Evolutionary conservation across 2,797 vertebrate genomes (phyloP).

Genomic region (Sebastes umbrosus): DNA sequence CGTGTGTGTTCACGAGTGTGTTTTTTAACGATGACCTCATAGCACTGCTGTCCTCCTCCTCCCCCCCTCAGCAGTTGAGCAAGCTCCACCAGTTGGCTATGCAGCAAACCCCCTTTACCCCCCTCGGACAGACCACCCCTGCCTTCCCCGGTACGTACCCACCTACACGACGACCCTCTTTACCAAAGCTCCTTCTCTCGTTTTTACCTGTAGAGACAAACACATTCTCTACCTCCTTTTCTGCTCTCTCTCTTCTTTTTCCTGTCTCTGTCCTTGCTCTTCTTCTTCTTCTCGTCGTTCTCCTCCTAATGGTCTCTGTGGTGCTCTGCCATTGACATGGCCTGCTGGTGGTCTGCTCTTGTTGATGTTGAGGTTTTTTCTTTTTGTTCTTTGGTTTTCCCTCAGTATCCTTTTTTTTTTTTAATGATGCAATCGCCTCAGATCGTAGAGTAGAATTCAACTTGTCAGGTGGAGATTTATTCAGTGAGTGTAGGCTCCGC

Average conservation of each 20-base stretch:
- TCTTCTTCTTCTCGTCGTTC: conserved; percentile 67
- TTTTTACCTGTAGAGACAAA: conserved; percentile 89
- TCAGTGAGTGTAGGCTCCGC: conserved; percentile 13
- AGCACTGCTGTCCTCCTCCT: conserved; percentile 98
- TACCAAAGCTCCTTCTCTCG: conserved; percentile 84
- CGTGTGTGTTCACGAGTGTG: conserved; percentile 75
- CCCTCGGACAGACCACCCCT: conserved; percentile 99
- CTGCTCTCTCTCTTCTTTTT: conserved; percentile 73
- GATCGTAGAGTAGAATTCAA: not conserved
- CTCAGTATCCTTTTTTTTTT: conserved; percentile 16
- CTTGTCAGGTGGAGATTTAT: not conserved
- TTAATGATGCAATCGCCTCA: not conserved
- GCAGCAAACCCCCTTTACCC: conserved; percentile 99
- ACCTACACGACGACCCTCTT: conserved; percentile 90
- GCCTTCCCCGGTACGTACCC: conserved; percentile 99
- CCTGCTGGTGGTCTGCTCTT: conserved; percentile 84
- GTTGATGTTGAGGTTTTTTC: conserved; percentile 77
- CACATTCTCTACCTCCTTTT: conserved; percentile 78
- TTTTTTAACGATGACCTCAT: conserved; percentile 97
- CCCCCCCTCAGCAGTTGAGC: conserved; percentile 98
- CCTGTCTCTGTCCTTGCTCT: conserved; percentile 66
- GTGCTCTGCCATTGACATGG: conserved; percentile 76
- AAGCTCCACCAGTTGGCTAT: conserved; percentile 99
- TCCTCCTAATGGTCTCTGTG: conserved; percentile 71
- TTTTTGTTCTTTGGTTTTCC: conserved; percentile 49